Conservation (phyloP, 2,888 invertebrate genomes). For the Sinhomidia bicolor region DNA sequence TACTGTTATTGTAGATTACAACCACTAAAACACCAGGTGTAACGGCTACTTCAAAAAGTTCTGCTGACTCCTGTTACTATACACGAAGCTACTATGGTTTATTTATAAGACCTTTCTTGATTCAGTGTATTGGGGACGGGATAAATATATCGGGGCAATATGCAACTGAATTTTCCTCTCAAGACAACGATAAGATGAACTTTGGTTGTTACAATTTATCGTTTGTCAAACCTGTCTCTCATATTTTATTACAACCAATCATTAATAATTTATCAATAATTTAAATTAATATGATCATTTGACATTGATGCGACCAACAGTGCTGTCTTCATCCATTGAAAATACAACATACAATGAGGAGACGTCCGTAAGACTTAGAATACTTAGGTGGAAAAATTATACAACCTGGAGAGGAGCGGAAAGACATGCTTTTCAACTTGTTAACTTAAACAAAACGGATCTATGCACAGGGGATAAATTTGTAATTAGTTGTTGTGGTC, state of each 20-base stretch:
- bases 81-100: slow-evolving; percentile 10
- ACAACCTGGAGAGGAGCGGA: not conserved
- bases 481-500: slow-evolving; percentile 47
- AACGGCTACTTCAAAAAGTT: not conserved
- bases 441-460: not conserved
- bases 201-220: too few species aligned
- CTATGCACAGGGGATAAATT: slow-evolving; percentile 23
- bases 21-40: slow-evolving; percentile 13
- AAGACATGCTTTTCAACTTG: not conserved
- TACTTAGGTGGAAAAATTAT: not conserved
- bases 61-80: not conserved
- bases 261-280: not conserved
- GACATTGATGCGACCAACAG: not conserved
- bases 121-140: slow-evolving; percentile 48
- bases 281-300: not conserved
- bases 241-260: not conserved
- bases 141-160: slow-evolving; percentile 40
- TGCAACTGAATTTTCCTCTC: not conserved
- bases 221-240: too few species aligned
- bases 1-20: not conserved
- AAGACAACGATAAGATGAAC: not conserved
- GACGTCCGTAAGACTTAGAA: not conserved
- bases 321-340: not conserved
- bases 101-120: not conserved
- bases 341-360: not conserved